Base-by-base conservation (phyloP, 1,140 invertebrate genomes). In the Melitaea cinxia region DNA sequence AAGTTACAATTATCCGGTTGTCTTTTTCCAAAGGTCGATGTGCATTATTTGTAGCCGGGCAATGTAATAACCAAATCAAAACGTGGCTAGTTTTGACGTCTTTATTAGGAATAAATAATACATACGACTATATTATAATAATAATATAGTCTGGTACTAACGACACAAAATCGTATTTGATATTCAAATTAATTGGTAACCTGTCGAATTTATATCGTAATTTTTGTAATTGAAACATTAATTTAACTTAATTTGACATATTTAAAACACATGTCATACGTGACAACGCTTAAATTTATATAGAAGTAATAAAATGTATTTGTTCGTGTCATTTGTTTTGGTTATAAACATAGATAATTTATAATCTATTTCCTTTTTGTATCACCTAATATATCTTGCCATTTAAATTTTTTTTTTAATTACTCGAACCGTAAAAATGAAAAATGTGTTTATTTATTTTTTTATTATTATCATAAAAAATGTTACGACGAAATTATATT, bases 201-300 rank as follows among this genome's bases (percentile, higher is more conserved):
- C 19, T 23, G 4, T 12, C 19, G 12, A 47, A 47, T 12, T 23
- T n/a, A 21, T 47, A 47, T 17, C 42, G 42, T 12, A 17, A 47
- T 47, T 47, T 23, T 23, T n/a, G 5, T 47, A 47, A 47, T 47
- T 47, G 42, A 47, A 47, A 47, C 42, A 47, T 47, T 21, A 47
- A 47, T 47, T 47, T 23, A 21, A 47, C 19, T 21, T 42, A 42
- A 42, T 42, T 42, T 17, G 37, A n/a, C 37, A 42, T 42, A 9
- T 47, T 47, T 10, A 5, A 17, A 21, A 21, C 17, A 47, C 42
- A 47, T 47, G 42, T 47, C 42, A 47, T 12, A 23, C 6, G 37
- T 17, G 37, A 42, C 37, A n/a, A 12, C 30, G 15, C 5, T 42
- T 42, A 37, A 37, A 33, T 33, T 42, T 17, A 42, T 42, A 42